These are phyloP conservation scores for Ranitomeya variabilis DNA, from an alignment of 2,113 vertebrate genomes.

Conservation along the genomic window DNA sequence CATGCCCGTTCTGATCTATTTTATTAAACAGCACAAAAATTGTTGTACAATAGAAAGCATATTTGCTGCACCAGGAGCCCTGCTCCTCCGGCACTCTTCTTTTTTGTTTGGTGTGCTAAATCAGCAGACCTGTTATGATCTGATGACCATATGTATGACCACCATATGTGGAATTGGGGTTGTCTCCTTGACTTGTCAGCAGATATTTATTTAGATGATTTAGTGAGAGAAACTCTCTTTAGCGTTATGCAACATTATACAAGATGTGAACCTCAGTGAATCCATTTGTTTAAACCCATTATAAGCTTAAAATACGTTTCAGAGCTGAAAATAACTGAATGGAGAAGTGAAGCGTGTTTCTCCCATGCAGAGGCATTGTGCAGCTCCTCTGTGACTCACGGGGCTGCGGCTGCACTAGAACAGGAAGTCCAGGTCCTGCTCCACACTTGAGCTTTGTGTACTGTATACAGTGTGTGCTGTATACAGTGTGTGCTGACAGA, in stretches of 20 bases:
- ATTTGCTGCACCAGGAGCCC: too few relatives aligned
- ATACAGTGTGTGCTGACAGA: slow-evolving; percentile 15
- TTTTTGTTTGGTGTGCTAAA: too few relatives aligned
- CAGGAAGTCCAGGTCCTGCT: slow-evolving; percentile 35
- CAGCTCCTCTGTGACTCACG: not conserved
- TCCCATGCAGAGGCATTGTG: not conserved
- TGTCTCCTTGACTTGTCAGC: too few relatives aligned
- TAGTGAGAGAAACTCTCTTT: not conserved
- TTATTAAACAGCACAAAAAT: too few relatives aligned
- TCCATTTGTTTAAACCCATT: slow-evolving; percentile 12
- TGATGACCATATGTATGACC: too few relatives aligned
- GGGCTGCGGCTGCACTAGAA: not conserved
- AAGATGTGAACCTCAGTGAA: not conserved
- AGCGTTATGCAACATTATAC: not conserved
- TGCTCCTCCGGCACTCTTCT: too few relatives aligned
- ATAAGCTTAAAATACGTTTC: not conserved
- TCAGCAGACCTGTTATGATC: too few relatives aligned
- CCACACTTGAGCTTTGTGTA: slow-evolving; percentile 11
- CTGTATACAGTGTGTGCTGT: slow-evolving; percentile 18
- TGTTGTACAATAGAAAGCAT: too few relatives aligned
- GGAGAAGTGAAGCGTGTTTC: not conserved
- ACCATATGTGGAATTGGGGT: too few relatives aligned
- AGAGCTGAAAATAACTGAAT: not conserved
- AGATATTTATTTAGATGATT: too few relatives aligned
- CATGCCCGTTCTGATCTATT: too few relatives aligned